Conservation (phyloP, 1,140 invertebrate genomes). For the Drosophila punjabiensis region DNA sequence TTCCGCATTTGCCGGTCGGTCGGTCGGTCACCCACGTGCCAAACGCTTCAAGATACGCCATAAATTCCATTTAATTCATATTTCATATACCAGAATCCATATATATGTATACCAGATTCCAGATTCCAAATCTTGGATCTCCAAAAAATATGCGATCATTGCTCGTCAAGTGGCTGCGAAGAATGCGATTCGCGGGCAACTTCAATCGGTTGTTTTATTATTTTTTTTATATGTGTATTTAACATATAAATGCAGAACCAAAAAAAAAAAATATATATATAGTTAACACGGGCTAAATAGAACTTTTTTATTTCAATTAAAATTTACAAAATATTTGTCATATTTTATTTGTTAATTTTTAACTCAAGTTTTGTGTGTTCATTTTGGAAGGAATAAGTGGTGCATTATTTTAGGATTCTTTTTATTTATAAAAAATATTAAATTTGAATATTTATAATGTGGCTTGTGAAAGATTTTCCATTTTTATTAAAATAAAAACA, state of each 20-base stretch:
- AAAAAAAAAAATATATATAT: not conserved
- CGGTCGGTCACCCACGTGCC: constrained; percentile 63
- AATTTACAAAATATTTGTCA: not conserved
- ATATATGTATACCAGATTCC: not conserved
- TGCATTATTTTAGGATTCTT: too few species aligned
- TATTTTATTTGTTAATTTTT: not conserved
- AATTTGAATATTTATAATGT: too few species aligned
- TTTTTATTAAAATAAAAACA: not conserved
- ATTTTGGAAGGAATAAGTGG: not conserved
- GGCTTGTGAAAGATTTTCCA: too few species aligned
- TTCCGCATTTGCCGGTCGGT: constrained; percentile 65
- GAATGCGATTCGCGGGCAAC: constrained; percentile 5
- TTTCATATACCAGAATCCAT: not conserved
- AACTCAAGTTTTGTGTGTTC: not conserved
- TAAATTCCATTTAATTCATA: constrained; percentile 18
- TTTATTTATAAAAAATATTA: too few species aligned
- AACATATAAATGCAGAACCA: not conserved
- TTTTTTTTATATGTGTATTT: too few species aligned
- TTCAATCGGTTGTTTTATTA: not conserved
- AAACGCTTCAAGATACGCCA: constrained; percentile 36
- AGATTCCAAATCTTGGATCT: constrained; percentile 2
- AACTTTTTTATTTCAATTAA: not conserved
- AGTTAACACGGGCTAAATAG: not conserved
- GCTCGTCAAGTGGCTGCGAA: constrained; percentile 3
- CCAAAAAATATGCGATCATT: constrained; percentile 4